phyloP scores from a whole-genome alignment of 2,113 vertebrate species.

The Epinephelus fuscoguttatus region DNA sequence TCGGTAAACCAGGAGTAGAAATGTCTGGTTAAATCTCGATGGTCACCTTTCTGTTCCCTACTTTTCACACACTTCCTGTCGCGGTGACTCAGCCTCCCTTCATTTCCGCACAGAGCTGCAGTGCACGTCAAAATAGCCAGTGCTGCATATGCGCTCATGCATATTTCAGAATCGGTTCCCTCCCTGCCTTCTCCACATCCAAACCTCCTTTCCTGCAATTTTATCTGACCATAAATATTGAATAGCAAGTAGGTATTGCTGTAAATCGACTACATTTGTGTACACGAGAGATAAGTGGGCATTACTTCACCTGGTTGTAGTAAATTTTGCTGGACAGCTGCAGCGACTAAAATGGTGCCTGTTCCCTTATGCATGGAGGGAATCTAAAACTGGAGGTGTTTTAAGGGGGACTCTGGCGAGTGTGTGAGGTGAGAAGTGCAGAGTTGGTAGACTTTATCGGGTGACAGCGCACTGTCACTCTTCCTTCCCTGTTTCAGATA shows the following conservation, averaged over 20 bases:
- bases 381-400: constrained; percentile 40
- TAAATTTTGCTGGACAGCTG: constrained; percentile 59
- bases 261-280: constrained; percentile 73
- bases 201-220: constrained; percentile 58
- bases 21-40: constrained; percentile 26
- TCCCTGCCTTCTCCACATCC: constrained; percentile 32
- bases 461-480: constrained; percentile 34
- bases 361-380: constrained; percentile 51
- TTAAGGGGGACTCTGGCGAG: constrained; percentile 35
- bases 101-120: constrained; percentile 27
- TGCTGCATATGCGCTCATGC: constrained; percentile 61
- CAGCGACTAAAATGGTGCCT: constrained; percentile 52
- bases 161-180: constrained; percentile 59
- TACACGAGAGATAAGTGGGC: constrained; percentile 73
- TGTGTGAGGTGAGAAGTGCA: constrained; percentile 51
- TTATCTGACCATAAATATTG: constrained; percentile 76
- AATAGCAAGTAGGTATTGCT: constrained; percentile 63
- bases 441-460: constrained; percentile 34
- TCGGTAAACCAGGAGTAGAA: neutral
- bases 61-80: neutral
- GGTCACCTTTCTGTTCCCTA: neutral
- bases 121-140: constrained; percentile 31
- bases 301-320: constrained; percentile 54
- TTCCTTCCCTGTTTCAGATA: constrained; percentile 13
- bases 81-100: constrained; percentile 34